These are phyloP conservation scores for Danio choprae DNA, from an alignment of 2,797 vertebrate species.

Conservation along the genomic window DNA sequence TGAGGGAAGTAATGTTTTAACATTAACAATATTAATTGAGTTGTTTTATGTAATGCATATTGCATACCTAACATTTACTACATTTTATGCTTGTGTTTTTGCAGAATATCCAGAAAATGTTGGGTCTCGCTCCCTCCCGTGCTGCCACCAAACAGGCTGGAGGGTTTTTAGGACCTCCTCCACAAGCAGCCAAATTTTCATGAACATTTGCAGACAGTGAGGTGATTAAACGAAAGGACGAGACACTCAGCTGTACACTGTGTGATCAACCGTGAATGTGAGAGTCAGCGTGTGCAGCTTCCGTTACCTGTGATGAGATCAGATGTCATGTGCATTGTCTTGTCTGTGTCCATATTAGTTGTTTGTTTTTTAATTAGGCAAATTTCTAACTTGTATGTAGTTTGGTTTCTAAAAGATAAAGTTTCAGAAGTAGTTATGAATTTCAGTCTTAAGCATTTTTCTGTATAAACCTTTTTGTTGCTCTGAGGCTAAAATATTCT, in stretches of 20 bases:
- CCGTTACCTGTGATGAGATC: slow-evolving; percentile 31
- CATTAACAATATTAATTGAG: background rate
- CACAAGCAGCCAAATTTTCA: slow-evolving; percentile 96
- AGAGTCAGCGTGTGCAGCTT: slow-evolving; percentile 54
- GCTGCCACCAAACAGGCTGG: slow-evolving; percentile 98
- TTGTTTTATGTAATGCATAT: background rate
- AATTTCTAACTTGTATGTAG: slow-evolving; percentile 4
- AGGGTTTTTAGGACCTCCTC: slow-evolving; percentile 95
- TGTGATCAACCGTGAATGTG: slow-evolving; percentile 6
- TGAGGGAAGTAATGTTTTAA: background rate
- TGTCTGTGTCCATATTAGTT: background rate
- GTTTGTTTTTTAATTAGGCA: background rate
- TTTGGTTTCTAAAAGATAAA: slow-evolving; percentile 2
- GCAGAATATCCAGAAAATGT: slow-evolving; percentile 99
- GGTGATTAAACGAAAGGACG: background rate
- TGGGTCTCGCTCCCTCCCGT: slow-evolving; percentile 94
- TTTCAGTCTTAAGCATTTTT: slow-evolving; percentile 16
- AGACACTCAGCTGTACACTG: slow-evolving; percentile 21
- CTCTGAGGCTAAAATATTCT: background rate
- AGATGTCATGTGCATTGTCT: background rate
- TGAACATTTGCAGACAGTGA: slow-evolving; percentile 67
- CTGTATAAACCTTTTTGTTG: background rate
- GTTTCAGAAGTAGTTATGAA: background rate
- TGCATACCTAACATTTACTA: background rate
- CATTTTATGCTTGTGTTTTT: slow-evolving; percentile 47